Evolutionary conservation across 1,140 invertebrate species (phyloP).

Genomic region (Capitella teleta): DNA sequence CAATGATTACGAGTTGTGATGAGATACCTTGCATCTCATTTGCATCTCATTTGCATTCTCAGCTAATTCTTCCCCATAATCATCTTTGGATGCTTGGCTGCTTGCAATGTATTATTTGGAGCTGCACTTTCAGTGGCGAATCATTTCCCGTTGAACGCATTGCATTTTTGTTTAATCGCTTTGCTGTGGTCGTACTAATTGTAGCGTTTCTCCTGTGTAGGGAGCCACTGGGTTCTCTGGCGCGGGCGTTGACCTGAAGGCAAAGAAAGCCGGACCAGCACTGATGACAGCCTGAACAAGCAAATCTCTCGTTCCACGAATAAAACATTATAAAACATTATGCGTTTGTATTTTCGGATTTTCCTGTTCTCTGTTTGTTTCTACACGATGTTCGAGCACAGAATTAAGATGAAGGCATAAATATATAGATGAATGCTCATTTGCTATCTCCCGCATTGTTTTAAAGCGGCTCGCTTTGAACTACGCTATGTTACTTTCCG

Average conservation of each 20-base stretch:
- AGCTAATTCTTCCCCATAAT: neutral
- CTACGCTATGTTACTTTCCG: too few relatives aligned
- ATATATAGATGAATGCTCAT: too few relatives aligned
- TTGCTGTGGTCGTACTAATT: neutral
- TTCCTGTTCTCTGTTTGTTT: too few relatives aligned
- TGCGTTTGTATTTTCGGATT: too few relatives aligned
- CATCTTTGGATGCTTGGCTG: neutral
- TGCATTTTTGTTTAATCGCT: neutral
- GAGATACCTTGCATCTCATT: neutral
- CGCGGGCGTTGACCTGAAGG: conserved; percentile 72
- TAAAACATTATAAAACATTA: too few relatives aligned
- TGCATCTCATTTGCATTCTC: neutral
- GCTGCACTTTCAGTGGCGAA: neutral
- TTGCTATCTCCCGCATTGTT: too few relatives aligned
- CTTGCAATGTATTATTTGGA: neutral
- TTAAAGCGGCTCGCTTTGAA: too few relatives aligned
- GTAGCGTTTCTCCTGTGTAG: conserved; percentile 45
- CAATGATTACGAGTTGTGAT: neutral
- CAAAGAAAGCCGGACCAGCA: conserved; percentile 72
- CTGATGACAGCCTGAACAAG: too few relatives aligned
- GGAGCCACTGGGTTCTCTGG: conserved; percentile 89
- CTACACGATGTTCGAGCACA: too few relatives aligned
- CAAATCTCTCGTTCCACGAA: too few relatives aligned
- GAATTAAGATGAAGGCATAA: too few relatives aligned
- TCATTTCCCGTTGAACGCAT: neutral